Conservation (phyloP, 2,888 invertebrate species). For the Andricus curvator region DNA sequence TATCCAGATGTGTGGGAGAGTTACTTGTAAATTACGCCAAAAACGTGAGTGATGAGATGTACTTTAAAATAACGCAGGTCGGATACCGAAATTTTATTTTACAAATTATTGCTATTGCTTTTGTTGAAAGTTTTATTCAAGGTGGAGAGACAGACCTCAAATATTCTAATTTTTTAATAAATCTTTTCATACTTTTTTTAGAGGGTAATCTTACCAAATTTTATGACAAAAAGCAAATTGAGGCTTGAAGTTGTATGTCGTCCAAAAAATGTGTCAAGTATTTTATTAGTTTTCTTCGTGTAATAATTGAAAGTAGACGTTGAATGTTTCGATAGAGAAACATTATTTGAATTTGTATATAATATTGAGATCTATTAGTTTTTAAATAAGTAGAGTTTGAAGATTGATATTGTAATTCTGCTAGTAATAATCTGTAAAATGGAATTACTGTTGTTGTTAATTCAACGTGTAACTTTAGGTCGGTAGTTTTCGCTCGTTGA, state of each 20-base stretch:
- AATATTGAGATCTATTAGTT: constrained; percentile 3
- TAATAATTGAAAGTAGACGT: not conserved
- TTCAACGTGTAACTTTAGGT: constrained; percentile 15
- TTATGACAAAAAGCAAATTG: not conserved
- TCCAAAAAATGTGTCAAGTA: not conserved
- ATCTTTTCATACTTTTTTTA: not conserved
- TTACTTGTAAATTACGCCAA: constrained; percentile 24
- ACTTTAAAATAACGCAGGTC: constrained; percentile 7
- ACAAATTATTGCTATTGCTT: constrained; percentile 19
- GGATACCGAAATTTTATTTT: not conserved
- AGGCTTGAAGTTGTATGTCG: not conserved
- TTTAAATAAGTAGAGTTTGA: not conserved
- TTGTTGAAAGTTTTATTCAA: not conserved
- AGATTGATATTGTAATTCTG: constrained; percentile 24
- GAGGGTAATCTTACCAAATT: not conserved
- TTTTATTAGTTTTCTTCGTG: not conserved
- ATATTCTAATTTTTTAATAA: not conserved
- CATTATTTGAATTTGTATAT: not conserved
- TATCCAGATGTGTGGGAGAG: constrained; percentile 15
- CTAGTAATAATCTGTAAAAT: constrained; percentile 33
- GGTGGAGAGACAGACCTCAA: not conserved
- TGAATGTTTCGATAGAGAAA: not conserved
- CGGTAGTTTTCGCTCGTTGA: constrained; percentile 27
- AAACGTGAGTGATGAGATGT: constrained; percentile 28
- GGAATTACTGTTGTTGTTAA: constrained; percentile 17